Evolutionary conservation across 2,888 invertebrate species (phyloP), one percentile per base, ranked within the genome.

Genomic region (Orthonevra nobilis): DNA sequence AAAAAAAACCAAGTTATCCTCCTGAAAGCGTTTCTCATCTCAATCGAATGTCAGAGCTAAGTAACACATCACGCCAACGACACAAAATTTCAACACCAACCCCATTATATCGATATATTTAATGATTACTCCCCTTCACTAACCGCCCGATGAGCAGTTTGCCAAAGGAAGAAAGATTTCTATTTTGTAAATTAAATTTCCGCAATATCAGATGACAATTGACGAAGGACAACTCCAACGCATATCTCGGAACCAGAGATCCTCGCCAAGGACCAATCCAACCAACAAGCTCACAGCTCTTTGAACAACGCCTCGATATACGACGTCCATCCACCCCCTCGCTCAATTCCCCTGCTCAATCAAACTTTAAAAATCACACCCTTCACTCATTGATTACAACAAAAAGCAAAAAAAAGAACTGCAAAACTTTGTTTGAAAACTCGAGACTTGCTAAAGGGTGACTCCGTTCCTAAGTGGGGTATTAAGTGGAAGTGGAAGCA

Each of bases 111-210:
- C 52, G 26, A 50, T 52, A 52, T 17, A 56, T 66, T 36, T 46
- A 66, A 56, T 66, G 36, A 66, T 54, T 28, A 5, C 46, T 20
- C 7, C 19, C 7, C 32, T 66, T 42, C 44, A 23, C 23, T 23
- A n/a, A n/a, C n/a, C 2, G 15, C 12, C n/a, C 2, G 12, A 36
- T 32, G 34, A 28, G 23, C 23, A 23, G n/a, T n/a, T 23, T 3
- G 23, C 23, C 23, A 5, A 23, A 28, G 54, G 26, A 10, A 19
- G n/a, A 19, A 5, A 12, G 28, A 48, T 48, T 58, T 32, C 68
- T 15, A 56, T 68, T 68, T 68, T 48, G 68, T 48, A 68, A 68
- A 68, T 58, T 58, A 68, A 68, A 68, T 68, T 68, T 58, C 58
- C 48, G 38, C 68, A 68, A 58, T 58, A 68, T 68, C 68, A 68